Conservation (phyloP, 2,888 invertebrate genomes). For the Hyalella azteca region DNA sequence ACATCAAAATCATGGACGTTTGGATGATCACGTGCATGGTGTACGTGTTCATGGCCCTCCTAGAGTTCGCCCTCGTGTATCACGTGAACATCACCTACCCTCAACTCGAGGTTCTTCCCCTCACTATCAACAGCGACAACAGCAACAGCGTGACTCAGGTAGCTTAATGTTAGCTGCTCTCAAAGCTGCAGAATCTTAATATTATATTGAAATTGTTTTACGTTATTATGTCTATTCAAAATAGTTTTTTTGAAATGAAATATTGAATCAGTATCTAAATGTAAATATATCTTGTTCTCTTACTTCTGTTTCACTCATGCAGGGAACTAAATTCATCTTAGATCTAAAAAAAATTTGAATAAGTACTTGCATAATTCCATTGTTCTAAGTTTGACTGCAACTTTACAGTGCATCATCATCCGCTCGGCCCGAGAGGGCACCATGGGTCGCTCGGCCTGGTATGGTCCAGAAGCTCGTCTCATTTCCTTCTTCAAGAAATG, state of each 20-base stretch:
- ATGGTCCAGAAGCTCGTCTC: neutral
- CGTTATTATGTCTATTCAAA: too few relatives aligned
- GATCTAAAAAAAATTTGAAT: too few relatives aligned
- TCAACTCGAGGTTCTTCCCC: neutral
- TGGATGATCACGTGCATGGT: conserved; percentile 59
- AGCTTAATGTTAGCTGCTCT: too few relatives aligned
- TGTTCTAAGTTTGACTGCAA: neutral
- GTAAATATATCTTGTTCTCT: too few relatives aligned
- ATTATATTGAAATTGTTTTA: too few relatives aligned
- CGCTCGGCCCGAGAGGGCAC: neutral
- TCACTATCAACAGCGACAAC: conserved; percentile 20
- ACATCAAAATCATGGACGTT: conserved; percentile 56
- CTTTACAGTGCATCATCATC: conserved; percentile 19
- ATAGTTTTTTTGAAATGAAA: too few relatives aligned
- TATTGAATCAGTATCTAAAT: too few relatives aligned
- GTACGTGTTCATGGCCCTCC: conserved; percentile 54
- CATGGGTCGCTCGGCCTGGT: neutral
- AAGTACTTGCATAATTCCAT: too few relatives aligned
- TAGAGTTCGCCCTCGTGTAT: conserved; percentile 56
- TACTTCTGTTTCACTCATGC: too few relatives aligned
- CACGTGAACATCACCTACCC: conserved; percentile 52
- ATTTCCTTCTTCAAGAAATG: conserved; percentile 36
- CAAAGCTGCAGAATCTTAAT: too few relatives aligned
- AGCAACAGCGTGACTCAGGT: conserved; percentile 41
- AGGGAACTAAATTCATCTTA: too few relatives aligned